Evolutionary conservation across 2,797 vertebrate genomes (phyloP), one percentile per base, ranked within the genome.

Genomic region (Rhadinocentrus ornatus): DNA sequence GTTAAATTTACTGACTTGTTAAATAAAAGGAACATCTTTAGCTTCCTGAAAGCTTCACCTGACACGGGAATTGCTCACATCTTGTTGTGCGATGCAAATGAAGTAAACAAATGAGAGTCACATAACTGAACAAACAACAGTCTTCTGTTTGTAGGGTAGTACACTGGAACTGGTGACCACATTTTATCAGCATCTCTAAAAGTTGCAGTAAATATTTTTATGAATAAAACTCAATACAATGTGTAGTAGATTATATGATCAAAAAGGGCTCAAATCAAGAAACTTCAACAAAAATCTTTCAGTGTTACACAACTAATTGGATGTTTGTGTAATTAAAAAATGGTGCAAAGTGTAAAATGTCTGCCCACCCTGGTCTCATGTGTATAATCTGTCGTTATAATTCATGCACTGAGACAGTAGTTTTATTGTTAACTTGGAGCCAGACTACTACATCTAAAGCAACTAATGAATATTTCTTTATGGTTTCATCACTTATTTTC

Each of bases 41-140:
- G 3, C 13, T 54, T 10, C 11, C 3, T 0, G 11, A 3, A 68
- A 0, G 3, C 0, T 20, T 41, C 1, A 1, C 11, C 3, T 9
- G 13, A 18, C 20, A 20, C 39, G 52, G 4, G 9, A 6, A 2
- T 12, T 0, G 22, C 20, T 11, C 44, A 6, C 15, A 1, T 1
- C 13, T 1, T 41, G 11, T 1, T 50, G 7, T 22, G 0, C 0
- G 13, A 73, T 46, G 62, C 56, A 84, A 82, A 63, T 54, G 0
- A 1, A 16, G 26, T 53, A 79, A 73, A 52, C 60, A 71, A 72
- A 78, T 60, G 2, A 13, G 27, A 10, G n/a, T 4, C 4, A 37
- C 3, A 15, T 29, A 10, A 26, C 6, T 54, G 2, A 48, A 11
- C 2, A 22, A 18, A 1, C 2, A 69, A 57, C 41, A 67, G 11